Percentiles rank a stretch among this genome's conserved stretches.
phyloP scores from a whole-genome alignment of 92 coral and sea anemone species.

The Muricea muricata region DNA sequence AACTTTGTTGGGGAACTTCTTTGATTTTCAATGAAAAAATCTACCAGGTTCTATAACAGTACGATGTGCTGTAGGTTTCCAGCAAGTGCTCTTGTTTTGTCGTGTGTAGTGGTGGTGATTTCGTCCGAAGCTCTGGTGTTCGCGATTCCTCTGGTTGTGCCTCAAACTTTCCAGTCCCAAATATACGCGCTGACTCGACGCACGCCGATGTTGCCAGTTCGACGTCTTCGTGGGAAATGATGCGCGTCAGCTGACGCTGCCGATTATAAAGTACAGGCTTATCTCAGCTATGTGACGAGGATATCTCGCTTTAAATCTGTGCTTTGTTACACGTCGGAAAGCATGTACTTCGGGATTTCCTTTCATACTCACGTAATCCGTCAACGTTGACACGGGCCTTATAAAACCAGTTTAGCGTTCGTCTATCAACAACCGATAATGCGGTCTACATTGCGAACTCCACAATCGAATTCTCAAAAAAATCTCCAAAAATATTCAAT shows the following conservation, averaged over 20 bases:
- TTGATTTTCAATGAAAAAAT: neutral
- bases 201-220: constrained; percentile 12
- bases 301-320: constrained; percentile 33
- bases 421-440: constrained; percentile 6
- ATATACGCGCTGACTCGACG: neutral
- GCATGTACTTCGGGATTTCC: constrained; percentile 44
- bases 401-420: neutral
- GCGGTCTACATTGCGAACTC: neutral
- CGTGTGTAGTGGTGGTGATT: neutral
- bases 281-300: constrained; percentile 45
- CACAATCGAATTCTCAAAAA: neutral
- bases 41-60: neutral
- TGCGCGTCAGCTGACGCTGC: constrained; percentile 37
- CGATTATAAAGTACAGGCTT: constrained; percentile 21
- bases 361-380: constrained; percentile 38
- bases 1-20: neutral
- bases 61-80: neutral
- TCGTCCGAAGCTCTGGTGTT: neutral
- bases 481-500: neutral
- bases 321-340: constrained; percentile 45
- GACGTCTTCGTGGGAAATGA: constrained; percentile 42
- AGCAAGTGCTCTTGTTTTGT: neutral
- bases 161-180: neutral
- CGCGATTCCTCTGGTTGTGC: neutral
- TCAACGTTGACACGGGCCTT: constrained; percentile 33